These are phyloP conservation scores for Panulirus ornatus DNA, from an alignment of 1,140 invertebrate genomes.

Conservation along the genomic window DNA sequence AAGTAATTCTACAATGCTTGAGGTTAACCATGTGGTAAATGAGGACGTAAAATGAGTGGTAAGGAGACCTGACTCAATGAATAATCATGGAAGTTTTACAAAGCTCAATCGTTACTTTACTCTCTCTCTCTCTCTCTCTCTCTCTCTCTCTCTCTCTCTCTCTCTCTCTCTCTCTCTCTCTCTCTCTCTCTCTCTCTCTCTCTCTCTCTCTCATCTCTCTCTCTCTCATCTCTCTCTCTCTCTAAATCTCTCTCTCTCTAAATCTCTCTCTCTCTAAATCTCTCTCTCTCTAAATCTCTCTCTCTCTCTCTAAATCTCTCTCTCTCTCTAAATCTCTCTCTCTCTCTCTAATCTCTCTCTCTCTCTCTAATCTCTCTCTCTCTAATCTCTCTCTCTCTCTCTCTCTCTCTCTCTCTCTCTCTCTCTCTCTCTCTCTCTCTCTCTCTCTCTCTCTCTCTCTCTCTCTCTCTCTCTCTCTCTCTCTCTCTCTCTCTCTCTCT, in stretches of 20 bases:
- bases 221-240: slow-evolving; percentile 26
- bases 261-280: not conserved
- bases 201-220: not conserved
- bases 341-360: no score
- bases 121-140: slow-evolving; percentile 3
- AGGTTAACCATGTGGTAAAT: no score
- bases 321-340: no score
- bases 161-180: not conserved
- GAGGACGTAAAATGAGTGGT: no score
- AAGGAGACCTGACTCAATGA: not conserved
- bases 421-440: no score
- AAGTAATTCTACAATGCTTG: not conserved
- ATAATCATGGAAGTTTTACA: not conserved
- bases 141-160: not conserved
- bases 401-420: no score
- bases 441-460: no score
- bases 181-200: not conserved
- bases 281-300: slow-evolving; percentile 2
- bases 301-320: no score
- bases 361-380: no score
- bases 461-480: no score
- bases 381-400: no score
- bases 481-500: no score
- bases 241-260: not conserved
- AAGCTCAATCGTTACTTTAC: not conserved